Percentiles rank a stretch among this genome's conserved stretches.
Conservation (phyloP, 35 echinoderm and acorn worm genomes). For the Apostichopus parvimensis region DNA sequence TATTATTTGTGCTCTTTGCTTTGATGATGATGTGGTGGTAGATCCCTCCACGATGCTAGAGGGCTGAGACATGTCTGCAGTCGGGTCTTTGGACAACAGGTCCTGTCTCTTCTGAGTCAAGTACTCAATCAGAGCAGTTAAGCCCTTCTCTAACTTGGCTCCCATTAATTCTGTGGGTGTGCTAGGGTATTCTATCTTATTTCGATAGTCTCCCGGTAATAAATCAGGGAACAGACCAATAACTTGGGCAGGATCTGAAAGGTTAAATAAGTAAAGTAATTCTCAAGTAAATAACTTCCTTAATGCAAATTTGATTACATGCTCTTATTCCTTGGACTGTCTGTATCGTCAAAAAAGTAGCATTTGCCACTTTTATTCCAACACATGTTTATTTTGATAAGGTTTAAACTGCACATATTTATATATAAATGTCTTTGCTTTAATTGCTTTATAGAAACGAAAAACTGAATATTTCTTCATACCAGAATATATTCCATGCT, state of each 20-base stretch:
- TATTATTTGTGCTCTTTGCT: slow-evolving; percentile 89
- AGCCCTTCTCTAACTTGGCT: slow-evolving; percentile 86
- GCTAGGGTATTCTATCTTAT: slow-evolving; percentile 86
- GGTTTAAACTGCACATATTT: too few species aligned
- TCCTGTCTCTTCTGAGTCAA: slow-evolving; percentile 96
- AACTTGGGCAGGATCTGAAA: slow-evolving; percentile 88
- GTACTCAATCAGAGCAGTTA: slow-evolving; percentile 91
- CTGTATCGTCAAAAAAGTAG: too few species aligned
- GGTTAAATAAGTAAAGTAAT: too few species aligned
- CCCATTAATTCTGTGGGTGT: slow-evolving; percentile 72
- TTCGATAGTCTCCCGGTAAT: slow-evolving; percentile 85
- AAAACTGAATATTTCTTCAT: too few species aligned
- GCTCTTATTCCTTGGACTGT: too few species aligned
- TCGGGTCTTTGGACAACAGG: slow-evolving; percentile 61
- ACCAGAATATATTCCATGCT: too few species aligned
- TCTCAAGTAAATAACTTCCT: too few species aligned
- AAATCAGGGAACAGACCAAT: slow-evolving; percentile 94
- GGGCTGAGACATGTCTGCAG: slow-evolving; percentile 64
- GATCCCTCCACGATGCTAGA: slow-evolving; percentile 91
- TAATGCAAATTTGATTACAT: too few species aligned
- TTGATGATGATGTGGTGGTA: slow-evolving; percentile 72
- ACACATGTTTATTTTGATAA: too few species aligned
- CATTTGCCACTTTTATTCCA: too few species aligned
- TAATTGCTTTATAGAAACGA: too few species aligned
- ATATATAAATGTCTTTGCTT: too few species aligned